Evolutionary conservation across 2,113 vertebrate species (phyloP).

Genomic region (Hymenochirus boettgeri): DNA sequence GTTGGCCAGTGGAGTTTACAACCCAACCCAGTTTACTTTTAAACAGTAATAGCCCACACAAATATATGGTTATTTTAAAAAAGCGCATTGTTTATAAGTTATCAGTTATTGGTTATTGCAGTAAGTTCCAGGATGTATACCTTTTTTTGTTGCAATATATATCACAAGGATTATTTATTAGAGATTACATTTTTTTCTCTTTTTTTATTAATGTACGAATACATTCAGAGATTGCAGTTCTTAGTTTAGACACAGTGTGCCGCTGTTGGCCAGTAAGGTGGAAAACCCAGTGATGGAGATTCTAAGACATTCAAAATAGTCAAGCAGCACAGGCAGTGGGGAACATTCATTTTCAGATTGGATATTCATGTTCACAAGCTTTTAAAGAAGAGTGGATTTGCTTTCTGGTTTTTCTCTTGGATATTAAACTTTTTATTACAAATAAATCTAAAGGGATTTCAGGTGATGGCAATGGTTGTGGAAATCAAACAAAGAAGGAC

Average conservation of each 20-base stretch:
- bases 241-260: slow-evolving; percentile 28
- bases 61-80: too few species aligned
- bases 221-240: slow-evolving; percentile 20
- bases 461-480: slow-evolving; percentile 14
- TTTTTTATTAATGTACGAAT: too few species aligned
- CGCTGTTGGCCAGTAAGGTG: slow-evolving; percentile 33
- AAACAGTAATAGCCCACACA: too few species aligned
- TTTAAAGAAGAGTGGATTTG: slow-evolving; percentile 17
- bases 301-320: not conserved
- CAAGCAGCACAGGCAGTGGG: slow-evolving; percentile 10
- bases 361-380: slow-evolving; percentile 19
- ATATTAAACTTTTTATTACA: slow-evolving; percentile 6
- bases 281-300: slow-evolving; percentile 4
- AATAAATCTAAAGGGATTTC: not conserved
- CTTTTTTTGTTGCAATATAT: too few species aligned
- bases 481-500: slow-evolving; percentile 21
- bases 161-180: too few species aligned
- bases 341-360: slow-evolving; percentile 8
- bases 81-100: too few species aligned
- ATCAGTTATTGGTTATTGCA: too few species aligned
- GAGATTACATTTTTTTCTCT: too few species aligned
- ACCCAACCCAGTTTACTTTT: too few species aligned
- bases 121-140: too few species aligned
- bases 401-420: not conserved
- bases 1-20: too few species aligned